These are phyloP conservation scores for Arvicanthis niloticus DNA, from an alignment of 2,113 vertebrate genomes.

Conservation along the genomic window DNA sequence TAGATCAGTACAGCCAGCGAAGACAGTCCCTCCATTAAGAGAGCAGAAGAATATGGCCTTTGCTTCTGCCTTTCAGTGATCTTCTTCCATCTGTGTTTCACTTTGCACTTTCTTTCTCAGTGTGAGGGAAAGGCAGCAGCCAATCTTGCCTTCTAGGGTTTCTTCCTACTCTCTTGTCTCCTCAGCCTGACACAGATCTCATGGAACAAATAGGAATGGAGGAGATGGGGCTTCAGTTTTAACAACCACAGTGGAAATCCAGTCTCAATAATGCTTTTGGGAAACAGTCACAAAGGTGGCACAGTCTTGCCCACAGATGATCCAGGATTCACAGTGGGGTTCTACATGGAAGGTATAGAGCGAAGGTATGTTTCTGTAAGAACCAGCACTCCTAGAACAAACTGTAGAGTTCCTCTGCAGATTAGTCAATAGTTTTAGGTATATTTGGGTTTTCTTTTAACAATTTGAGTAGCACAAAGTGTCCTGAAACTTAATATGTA, in stretches of 20 bases:
- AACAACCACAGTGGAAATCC: not conserved
- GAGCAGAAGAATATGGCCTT: rapidly evolving
- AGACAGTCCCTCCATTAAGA: no score
- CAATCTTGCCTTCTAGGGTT: not conserved
- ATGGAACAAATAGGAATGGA: no score
- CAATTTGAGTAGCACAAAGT: not conserved
- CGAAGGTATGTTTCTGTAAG: not conserved
- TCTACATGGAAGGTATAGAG: not conserved
- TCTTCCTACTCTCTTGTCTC: not conserved
- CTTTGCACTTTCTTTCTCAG: not conserved
- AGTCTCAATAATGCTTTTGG: not conserved
- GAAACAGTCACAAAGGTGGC: not conserved
- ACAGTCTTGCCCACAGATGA: not conserved
- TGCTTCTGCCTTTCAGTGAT: no score
- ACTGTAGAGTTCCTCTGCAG: not conserved
- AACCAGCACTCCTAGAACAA: not conserved
- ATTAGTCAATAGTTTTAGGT: not conserved
- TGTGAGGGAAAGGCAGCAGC: not conserved
- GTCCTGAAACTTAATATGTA: not conserved
- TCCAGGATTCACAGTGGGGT: not conserved
- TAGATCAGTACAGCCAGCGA: not conserved
- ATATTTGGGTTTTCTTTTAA: not conserved
- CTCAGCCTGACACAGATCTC: not conserved
- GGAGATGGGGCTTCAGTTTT: not conserved
- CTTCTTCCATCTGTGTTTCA: not conserved